Percentiles rank a stretch among this genome's conserved stretches.
Evolutionary conservation across 1,140 invertebrate species (phyloP).

Genomic region (Dreissena rostriformis): DNA sequence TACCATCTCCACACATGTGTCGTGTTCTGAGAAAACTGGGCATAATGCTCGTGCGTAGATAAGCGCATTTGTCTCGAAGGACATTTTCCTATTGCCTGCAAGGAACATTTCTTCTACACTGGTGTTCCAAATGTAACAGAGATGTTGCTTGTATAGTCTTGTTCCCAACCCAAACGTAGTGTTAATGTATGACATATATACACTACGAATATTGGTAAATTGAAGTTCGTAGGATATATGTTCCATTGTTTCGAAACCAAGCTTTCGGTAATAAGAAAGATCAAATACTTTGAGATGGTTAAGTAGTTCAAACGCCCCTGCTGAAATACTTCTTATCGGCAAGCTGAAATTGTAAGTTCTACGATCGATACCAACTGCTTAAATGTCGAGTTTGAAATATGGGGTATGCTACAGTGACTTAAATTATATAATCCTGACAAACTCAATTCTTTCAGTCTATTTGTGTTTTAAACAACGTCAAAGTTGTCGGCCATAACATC

Average conservation of each 20-base stretch:
- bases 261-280: constrained; percentile 26
- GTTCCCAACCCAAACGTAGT: not conserved
- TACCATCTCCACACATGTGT: too few species aligned
- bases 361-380: constrained; percentile 10
- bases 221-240: constrained; percentile 38
- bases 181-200: constrained; percentile 20
- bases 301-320: constrained; percentile 17
- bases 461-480: not conserved
- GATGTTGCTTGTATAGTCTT: not conserved
- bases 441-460: not conserved
- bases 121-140: constrained; percentile 48
- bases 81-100: not conserved
- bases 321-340: constrained; percentile 31
- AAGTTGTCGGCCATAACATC: constrained; percentile 1
- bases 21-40: too few species aligned
- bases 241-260: constrained; percentile 14
- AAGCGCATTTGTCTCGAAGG: constrained; percentile 30
- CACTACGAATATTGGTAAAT: constrained; percentile 17
- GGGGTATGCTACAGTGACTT: not conserved
- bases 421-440: not conserved
- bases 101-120: not conserved
- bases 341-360: constrained; percentile 43
- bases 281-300: constrained; percentile 34
- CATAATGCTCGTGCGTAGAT: too few species aligned
- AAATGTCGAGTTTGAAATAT: not conserved